Base-by-base conservation (phyloP, 2,888 invertebrate genomes). In the Agonopterix alstromeriana region DNA sequence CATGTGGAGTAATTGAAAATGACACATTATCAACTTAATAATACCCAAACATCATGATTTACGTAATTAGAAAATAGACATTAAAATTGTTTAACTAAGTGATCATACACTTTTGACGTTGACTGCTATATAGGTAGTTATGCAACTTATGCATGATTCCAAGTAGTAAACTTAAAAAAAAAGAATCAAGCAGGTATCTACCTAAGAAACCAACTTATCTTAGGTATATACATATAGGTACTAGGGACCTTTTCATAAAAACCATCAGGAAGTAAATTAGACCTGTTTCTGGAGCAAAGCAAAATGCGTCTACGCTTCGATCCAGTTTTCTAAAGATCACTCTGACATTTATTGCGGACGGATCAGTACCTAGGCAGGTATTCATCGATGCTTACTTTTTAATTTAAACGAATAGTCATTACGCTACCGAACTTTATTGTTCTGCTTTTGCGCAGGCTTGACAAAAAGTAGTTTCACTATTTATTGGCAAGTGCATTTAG, bases 271-370 rank as follows among this genome's bases (percentile, higher is more conserved):
- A 86, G 82, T 82, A 53, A 46, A 55, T 60, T 67, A 75, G 71
- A 51, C 51, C 67, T 61, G 84, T 82, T 79, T 79, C 71, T 77
- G 71, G 69, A 77, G 75, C 70, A 65, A 77, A 77, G 75, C 70
- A 65, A 77, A 77, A 69, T 72, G 73, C 68, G 69, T 73, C 57
- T 53, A 63, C 61, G 59, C 54, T 59, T 48, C 68, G 75, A 77
- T 82, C 79, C 73, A 79, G 81, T 80, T 77, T 74, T 58, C 61
- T 79, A 86, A 84, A 85, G 74, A 85, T 75, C 85, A 84, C 69
- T 64, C 67, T 85, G 86, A 79, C 85, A 85, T 86, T 85, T 83
- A 81, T 75, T 63, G 66, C 56, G 56, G 56, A 55, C 58, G 56
- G 51, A 48, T 50, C 48, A 38, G 36, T 48, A 36, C 12, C 11